Base-by-base conservation (phyloP, 92 coral and sea anemone genomes). In the Virgularia gustaviana region DNA sequence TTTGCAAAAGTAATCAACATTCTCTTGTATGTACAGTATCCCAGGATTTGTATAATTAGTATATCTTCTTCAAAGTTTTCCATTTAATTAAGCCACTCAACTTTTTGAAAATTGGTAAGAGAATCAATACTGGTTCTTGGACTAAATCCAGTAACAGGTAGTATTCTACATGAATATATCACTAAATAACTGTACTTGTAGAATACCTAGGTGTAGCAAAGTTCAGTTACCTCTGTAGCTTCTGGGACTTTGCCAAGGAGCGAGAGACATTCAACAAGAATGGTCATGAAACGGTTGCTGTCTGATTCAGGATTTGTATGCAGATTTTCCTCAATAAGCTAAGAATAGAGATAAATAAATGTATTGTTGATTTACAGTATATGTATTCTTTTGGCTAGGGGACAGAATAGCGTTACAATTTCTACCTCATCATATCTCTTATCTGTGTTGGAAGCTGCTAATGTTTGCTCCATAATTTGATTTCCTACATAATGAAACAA, bases 181-280 rank as follows among this genome's bases (percentile, higher is more conserved):
- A 58, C 27, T 28, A 20, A 28, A 28, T 16, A 0, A 9, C 9
- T n/a, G 16, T 58, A 58, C 27, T 33, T 13, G 27, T 27, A 55
- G 43, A 55, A 23, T 1, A 41, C 36, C 16, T 49, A n/a, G n/a
- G n/a, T n/a, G n/a, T n/a, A n/a, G n/a, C n/a, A n/a, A n/a, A n/a
- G 13, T 18, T 34, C 0, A 7, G 28, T 43, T 82, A 92, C 98
- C 90, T 89, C 98, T 49, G 90, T 85, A 8, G 98, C 87, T 72
- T 92, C 98, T 4, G 98, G 98, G 35, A 92, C 79, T 84, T 89
- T 92, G 13, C 92, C 98, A 23, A 92, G 81, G 37, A 92, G 83
- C 19, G 98, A 86, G 30, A 92, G 74, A 20, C 96, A 89, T 37
- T 92, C 96, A 34, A 92, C 84, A 64, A 92, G 67, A 36, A 92